Evolutionary conservation across 2,888 invertebrate genomes (phyloP).

Genomic region (Drosophila atripex): DNA sequence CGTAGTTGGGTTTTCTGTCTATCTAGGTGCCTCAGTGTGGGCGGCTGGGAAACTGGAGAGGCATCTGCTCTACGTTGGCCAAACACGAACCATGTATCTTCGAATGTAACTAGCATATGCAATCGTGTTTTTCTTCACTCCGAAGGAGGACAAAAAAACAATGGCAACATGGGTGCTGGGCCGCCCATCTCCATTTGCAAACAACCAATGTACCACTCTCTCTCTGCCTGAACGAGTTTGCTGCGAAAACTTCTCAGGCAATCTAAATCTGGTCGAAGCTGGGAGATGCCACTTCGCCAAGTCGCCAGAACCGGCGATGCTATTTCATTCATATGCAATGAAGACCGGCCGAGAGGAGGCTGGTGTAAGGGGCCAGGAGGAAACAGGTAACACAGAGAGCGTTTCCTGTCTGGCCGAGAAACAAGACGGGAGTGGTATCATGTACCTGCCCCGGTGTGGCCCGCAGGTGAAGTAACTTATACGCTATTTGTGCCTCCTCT

Average conservation of each 20-base stretch:
- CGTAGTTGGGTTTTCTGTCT: slow-evolving; percentile 46
- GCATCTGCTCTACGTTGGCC: slow-evolving; percentile 25
- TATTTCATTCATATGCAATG: slow-evolving; percentile 73
- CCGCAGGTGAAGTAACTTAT: slow-evolving; percentile 77
- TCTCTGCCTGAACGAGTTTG: slow-evolving; percentile 66
- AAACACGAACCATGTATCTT: slow-evolving; percentile 36
- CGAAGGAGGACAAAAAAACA: slow-evolving; percentile 40
- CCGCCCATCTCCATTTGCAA: not conserved
- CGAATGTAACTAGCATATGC: slow-evolving; percentile 54
- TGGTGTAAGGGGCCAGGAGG: slow-evolving; percentile 6
- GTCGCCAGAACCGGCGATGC: slow-evolving; percentile 31
- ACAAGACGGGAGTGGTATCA: slow-evolving; percentile 56
- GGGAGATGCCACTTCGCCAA: slow-evolving; percentile 44
- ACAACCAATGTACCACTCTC: not conserved
- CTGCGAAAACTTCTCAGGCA: slow-evolving; percentile 72
- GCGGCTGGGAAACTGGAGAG: slow-evolving; percentile 42
- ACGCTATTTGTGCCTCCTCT: slow-evolving; percentile 44
- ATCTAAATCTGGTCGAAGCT: slow-evolving; percentile 53
- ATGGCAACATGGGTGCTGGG: slow-evolving; percentile 4
- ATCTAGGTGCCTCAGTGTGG: slow-evolving; percentile 1
- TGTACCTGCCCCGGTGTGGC: slow-evolving; percentile 66
- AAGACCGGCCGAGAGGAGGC: slow-evolving; percentile 11
- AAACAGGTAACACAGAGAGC: slow-evolving; percentile 59
- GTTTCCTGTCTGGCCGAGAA: slow-evolving; percentile 69
- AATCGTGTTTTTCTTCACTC: slow-evolving; percentile 39